Conservation (phyloP, 2,888 invertebrate genomes). For the Idaea aversata region DNA sequence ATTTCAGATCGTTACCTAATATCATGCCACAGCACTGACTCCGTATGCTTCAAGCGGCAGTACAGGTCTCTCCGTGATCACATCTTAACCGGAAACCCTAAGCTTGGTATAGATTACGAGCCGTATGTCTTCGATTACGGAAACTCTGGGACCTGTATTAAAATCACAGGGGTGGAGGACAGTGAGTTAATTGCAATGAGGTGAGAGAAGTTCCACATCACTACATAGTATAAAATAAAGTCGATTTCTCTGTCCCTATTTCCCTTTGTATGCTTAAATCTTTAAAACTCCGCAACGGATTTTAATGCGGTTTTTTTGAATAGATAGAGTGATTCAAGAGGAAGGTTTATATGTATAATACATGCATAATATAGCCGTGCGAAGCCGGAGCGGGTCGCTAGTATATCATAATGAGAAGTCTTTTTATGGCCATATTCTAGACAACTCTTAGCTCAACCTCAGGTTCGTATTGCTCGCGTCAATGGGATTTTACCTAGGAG, state of each 20-base stretch:
- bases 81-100: constrained; percentile 42
- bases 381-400: too few relatives aligned
- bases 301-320: too few relatives aligned
- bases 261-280: too few relatives aligned
- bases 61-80: constrained; percentile 45
- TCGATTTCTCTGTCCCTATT: too few relatives aligned
- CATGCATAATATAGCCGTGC: too few relatives aligned
- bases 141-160: constrained; percentile 44
- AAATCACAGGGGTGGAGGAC: constrained; percentile 45
- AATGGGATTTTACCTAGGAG: background rate
- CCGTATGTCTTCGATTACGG: constrained; percentile 46
- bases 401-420: too few relatives aligned
- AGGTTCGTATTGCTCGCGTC: background rate
- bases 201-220: constrained; percentile 27
- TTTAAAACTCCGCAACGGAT: too few relatives aligned
- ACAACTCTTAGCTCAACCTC: too few relatives aligned
- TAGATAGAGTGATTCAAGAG: too few relatives aligned
- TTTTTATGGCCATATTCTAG: too few relatives aligned
- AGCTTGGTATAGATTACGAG: constrained; percentile 36
- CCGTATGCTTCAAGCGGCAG: constrained; percentile 54
- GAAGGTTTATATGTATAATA: too few relatives aligned
- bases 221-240: too few relatives aligned
- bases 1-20: constrained; percentile 48
- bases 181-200: constrained; percentile 45
- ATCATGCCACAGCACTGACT: constrained; percentile 53